Base-by-base conservation (phyloP, 2,113 vertebrate species). In the Amia ocellicauda region DNA sequence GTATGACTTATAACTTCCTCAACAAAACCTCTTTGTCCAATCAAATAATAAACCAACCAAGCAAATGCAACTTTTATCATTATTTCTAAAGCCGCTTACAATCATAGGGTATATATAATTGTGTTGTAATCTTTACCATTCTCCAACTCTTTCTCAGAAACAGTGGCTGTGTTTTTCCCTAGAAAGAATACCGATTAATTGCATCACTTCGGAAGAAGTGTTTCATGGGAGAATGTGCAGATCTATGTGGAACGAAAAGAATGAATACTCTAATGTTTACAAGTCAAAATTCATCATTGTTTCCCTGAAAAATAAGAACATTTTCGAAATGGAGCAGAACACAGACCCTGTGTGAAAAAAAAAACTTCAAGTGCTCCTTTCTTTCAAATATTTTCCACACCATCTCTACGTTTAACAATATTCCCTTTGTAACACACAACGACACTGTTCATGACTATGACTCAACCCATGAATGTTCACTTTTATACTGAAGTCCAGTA, bases 331-430 rank as follows among this genome's bases (percentile, higher is more conserved):
- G 77, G 73, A 73, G 76, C 80, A 83, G 52, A 84, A 82, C 75
- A 81, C 72, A 72, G 77, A 77, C 74, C 79, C 72, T 62, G 75
- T 29, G 31, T 79, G 64, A 77, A 65, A 71, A 74, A n/a, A 80
- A 66, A 57, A 71, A 69, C 77, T 83, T 76, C 69, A 71, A 77
- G 55, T 62, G 74, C 76, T 68, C 68, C 66, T 83, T 78, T 83
- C 82, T 82, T 76, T 74, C 81, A 84, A 89, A 91, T 90, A 90
- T 78, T 94, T 93, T 91, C 91, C 89, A 90, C 77, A 85, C 83
- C 88, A 89, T 89, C 87, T 85, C 66, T 74, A 66, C 49, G 78
- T 75, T 2, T 58, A 68, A 92, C 91, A 94, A 84, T 89, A 80
- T 83, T 63, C 62, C 81, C 58, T 82, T 90, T 94, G 92, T 93